phyloP scores from a whole-genome alignment of 1,140 invertebrate genomes.

The Drosophila busckii region DNA sequence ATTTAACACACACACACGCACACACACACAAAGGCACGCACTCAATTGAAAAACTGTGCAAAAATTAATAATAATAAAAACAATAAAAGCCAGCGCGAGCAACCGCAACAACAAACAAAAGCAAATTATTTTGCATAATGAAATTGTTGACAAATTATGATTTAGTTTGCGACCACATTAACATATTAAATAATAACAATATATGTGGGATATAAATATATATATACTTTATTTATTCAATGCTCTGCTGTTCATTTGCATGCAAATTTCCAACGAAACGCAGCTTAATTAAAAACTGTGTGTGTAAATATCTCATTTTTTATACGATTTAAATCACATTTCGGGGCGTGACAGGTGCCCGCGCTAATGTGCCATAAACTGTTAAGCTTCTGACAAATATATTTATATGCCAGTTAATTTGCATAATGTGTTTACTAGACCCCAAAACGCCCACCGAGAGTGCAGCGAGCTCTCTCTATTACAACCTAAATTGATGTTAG shows the following conservation, averaged over 20 bases:
- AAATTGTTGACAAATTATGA: slow-evolving; percentile 74
- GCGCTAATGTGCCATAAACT: slow-evolving; percentile 29
- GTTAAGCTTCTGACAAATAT: slow-evolving; percentile 22
- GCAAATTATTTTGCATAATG: slow-evolving; percentile 58
- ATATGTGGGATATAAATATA: slow-evolving; percentile 7
- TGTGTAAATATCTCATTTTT: not conserved
- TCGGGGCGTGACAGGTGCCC: slow-evolving; percentile 4
- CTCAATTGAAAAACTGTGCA: slow-evolving; percentile 49
- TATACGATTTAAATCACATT: not conserved
- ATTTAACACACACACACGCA: slow-evolving; percentile 52
- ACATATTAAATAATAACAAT: slow-evolving; percentile 33
- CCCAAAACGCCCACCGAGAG: not conserved
- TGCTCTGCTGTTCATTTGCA: slow-evolving; percentile 5
- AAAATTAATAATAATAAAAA: slow-evolving; percentile 16
- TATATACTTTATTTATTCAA: slow-evolving; percentile 26
- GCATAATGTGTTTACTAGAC: slow-evolving; percentile 12
- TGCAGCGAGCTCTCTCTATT: too few relatives aligned
- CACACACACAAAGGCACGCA: slow-evolving; percentile 32
- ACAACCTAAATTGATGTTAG: too few relatives aligned
- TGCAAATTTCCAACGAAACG: slow-evolving; percentile 5
- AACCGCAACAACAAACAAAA: slow-evolving; percentile 40
- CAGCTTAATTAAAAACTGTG: slow-evolving; percentile 17
- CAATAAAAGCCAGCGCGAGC: slow-evolving; percentile 16
- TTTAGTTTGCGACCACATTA: slow-evolving; percentile 65
- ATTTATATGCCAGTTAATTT: slow-evolving; percentile 13